phyloP scores from a whole-genome alignment of 2,113 vertebrate genomes.

The Hemibagrus wyckioides region DNA sequence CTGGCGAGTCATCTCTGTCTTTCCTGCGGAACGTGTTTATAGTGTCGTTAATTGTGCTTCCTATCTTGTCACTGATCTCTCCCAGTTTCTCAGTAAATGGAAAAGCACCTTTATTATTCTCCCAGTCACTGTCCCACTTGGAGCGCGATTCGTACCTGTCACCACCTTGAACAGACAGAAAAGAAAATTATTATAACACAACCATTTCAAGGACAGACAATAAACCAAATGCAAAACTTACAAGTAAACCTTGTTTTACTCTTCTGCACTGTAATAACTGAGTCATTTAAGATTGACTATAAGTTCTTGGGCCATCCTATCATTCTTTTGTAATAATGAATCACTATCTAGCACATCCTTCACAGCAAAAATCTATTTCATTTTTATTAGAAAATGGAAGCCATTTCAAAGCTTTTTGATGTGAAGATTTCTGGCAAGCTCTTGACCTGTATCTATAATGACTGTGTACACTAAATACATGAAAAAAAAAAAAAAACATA shows the following conservation, averaged over 20 bases:
- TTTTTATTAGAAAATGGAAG: not conserved
- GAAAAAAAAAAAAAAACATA: not conserved
- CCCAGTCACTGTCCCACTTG: constrained; percentile 97
- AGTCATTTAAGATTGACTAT: not conserved
- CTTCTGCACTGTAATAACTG: not conserved
- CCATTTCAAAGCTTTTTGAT: not conserved
- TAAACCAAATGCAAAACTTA: not conserved
- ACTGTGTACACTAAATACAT: not conserved
- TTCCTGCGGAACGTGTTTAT: constrained; percentile 95
- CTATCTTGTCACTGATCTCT: constrained; percentile 96
- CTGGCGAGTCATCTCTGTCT: constrained; percentile 93
- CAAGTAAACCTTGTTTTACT: constrained; percentile 16
- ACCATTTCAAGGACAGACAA: not conserved
- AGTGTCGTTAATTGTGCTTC: constrained; percentile 95
- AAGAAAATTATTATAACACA: constrained; percentile 40
- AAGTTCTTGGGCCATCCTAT: not conserved
- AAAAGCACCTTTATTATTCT: constrained; percentile 86
- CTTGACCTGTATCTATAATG: not conserved
- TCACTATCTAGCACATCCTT: not conserved
- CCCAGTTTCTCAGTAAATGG: constrained; percentile 96
- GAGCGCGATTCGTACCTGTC: constrained; percentile 84
- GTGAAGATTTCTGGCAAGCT: not conserved
- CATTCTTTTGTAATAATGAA: not conserved
- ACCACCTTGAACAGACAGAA: constrained; percentile 64
- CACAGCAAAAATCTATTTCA: not conserved